Evolutionary conservation across 2,113 vertebrate species (phyloP), one percentile per base, ranked within the genome.

Genomic region (Calyptommatus sinebrachiatus): DNA sequence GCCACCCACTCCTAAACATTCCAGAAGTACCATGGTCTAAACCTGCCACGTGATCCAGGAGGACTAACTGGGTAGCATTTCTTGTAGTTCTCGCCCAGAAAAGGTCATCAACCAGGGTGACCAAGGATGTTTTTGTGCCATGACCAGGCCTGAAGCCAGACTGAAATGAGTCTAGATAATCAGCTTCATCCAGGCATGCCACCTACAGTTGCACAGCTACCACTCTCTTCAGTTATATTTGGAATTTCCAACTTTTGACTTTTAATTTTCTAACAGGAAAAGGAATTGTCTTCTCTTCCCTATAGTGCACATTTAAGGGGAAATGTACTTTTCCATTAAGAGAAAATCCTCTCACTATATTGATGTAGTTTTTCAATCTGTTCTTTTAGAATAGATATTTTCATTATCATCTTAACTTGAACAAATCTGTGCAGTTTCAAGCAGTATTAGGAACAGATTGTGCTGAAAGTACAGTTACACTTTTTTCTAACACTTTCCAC

Each of bases 231-330:
- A 61, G 2, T 20, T 31, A 9, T 20, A 57, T 29, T 28, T 29
- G 18, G 57, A 29, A 18, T 57, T 73, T 29, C 71, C n/a, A 16
- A 21, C n/a, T 11, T 73, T n/a, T 4, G 0, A 0, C 1, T 24
- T n/a, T 2, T 60, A 4, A 7, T 82, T 87, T 85, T 71, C 73
- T 79, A 31, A 18, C 48, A 35, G 66, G 28, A 35, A 81, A 46
- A 48, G 69, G 79, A 86, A 80, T 50, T 22, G 57, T 62, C 48
- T 41, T 63, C 14, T 8, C 73, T 81, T 31, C 62, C 67, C 73
- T 11, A 62, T 77, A 75, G 80, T 1, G 29, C 31, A 45, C 35
- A n/a, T 41, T 1, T 26, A 6, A 72, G 11, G 2, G 35, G 35
- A 41, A 7, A 5, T 41, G 28, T 61, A 78, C 26, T 26, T 5